Evolutionary conservation across 2,888 invertebrate species (phyloP).

Genomic region (Smittia aterrima): DNA sequence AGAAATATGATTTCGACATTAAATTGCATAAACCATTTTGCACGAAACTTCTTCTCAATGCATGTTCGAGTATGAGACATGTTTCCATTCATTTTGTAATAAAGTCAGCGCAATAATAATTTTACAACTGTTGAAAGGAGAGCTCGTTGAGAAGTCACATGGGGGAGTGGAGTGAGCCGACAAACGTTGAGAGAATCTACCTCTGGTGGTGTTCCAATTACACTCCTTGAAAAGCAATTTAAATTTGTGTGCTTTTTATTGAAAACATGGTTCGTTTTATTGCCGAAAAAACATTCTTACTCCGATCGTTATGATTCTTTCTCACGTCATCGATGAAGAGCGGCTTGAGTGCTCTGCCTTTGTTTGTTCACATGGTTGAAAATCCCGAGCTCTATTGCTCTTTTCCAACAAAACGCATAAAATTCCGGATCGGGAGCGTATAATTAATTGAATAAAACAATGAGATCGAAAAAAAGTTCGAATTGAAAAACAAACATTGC

Average conservation of each 20-base stretch:
- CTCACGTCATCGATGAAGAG: constrained; percentile 14
- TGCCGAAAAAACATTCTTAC: constrained; percentile 4
- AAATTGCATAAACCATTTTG: constrained; percentile 24
- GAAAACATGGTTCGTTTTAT: neutral
- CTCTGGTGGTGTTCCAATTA: neutral
- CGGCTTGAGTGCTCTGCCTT: neutral
- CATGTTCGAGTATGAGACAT: neutral
- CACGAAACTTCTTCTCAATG: constrained; percentile 1
- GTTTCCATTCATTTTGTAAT: constrained; percentile 15
- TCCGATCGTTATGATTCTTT: neutral
- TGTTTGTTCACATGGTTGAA: neutral
- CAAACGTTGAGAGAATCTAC: neutral
- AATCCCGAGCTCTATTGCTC: neutral
- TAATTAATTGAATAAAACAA: constrained; percentile 32
- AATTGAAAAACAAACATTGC: constrained; percentile 11
- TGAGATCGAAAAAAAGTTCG: neutral
- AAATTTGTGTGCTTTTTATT: neutral
- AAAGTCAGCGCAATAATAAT: constrained; percentile 11
- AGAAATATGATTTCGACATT: constrained; percentile 10
- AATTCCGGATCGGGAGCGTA: constrained; percentile 9
- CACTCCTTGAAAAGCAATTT: neutral
- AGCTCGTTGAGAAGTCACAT: constrained; percentile 11
- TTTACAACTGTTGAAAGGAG: constrained; percentile 34
- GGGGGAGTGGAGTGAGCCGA: neutral
- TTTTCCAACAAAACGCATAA: neutral